phyloP scores from a whole-genome alignment of 2,888 invertebrate species.

The Syritta pipiens region DNA sequence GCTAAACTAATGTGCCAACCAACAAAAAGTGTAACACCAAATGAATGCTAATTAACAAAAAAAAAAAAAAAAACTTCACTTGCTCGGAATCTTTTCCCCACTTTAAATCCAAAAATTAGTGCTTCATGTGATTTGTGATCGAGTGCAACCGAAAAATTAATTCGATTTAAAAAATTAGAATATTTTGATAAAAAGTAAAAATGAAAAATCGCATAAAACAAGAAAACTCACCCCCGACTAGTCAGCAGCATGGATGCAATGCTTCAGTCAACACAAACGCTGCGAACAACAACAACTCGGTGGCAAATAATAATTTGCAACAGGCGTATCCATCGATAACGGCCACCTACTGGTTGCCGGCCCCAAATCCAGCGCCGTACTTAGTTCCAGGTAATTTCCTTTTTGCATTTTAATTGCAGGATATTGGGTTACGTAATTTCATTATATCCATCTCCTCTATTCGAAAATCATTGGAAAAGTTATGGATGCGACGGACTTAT shows the following conservation, averaged over 20 bases:
- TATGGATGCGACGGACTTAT: neutral
- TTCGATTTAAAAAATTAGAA: constrained; percentile 8
- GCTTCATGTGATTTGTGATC: constrained; percentile 38
- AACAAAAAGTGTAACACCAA: constrained; percentile 58
- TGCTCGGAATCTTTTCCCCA: neutral
- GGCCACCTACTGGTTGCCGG: constrained; percentile 91
- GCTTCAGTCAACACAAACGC: neutral
- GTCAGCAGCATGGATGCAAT: constrained; percentile 74
- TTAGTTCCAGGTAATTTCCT: constrained; percentile 88
- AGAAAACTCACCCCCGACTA: constrained; percentile 65
- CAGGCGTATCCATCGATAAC: constrained; percentile 87
- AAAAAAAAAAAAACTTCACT: constrained; percentile 9
- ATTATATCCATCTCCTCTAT: constrained; percentile 20
- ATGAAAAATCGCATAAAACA: constrained; percentile 73
- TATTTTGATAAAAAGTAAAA: constrained; percentile 23
- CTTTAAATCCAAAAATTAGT: constrained; percentile 8
- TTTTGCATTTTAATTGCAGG: constrained; percentile 69
- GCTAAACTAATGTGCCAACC: constrained; percentile 20
- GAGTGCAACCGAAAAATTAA: constrained; percentile 27
- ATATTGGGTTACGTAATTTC: constrained; percentile 57
- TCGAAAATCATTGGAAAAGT: neutral
- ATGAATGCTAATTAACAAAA: constrained; percentile 51
- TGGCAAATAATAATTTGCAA: constrained; percentile 33
- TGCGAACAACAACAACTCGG: constrained; percentile 69
- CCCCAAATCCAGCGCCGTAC: constrained; percentile 89